A percentile compares a stretch with the other conserved stretches of the same genome.
Conservation (phyloP, 2,797 vertebrate species). For the Sparus aurata region DNA sequence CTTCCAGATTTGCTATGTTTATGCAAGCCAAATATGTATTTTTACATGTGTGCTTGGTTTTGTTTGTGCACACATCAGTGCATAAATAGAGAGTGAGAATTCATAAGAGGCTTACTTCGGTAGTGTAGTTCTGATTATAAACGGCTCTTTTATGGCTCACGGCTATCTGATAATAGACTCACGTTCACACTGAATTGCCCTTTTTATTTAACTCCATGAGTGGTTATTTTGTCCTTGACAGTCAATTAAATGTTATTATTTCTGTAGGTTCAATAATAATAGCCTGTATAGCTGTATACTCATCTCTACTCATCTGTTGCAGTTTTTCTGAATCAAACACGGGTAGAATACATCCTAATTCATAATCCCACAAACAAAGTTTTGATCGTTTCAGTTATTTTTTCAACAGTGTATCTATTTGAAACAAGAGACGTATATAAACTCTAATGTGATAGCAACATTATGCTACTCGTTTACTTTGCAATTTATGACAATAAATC, state of each 20-base stretch:
- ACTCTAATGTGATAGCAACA: not conserved
- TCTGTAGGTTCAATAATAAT: not conserved
- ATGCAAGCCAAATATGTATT: constrained; percentile 9
- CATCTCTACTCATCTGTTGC: not conserved
- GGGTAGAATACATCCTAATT: not conserved
- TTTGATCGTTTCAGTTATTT: not conserved
- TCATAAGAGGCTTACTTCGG: constrained; percentile 4
- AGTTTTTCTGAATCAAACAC: not conserved
- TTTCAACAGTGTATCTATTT: not conserved
- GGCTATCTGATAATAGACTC: constrained; percentile 19
- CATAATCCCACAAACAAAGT: not conserved
- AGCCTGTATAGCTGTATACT: not conserved
- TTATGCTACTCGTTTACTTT: not conserved
- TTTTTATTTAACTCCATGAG: not conserved
- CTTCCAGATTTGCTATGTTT: constrained; percentile 13
- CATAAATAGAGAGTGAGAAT: constrained; percentile 7
- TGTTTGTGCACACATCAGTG: constrained; percentile 5
- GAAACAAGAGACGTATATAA: not conserved
- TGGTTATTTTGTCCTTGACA: not conserved
- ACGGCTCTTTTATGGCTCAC: constrained; percentile 15
- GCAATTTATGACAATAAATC: not conserved
- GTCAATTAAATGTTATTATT: constrained; percentile 1
- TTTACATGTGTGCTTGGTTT: constrained; percentile 3
- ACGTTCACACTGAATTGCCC: constrained; percentile 9
- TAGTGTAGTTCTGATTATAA: constrained; percentile 21